Evolutionary conservation across 2,797 vertebrate species (phyloP).

Genomic region (Harpagifer antarcticus): DNA sequence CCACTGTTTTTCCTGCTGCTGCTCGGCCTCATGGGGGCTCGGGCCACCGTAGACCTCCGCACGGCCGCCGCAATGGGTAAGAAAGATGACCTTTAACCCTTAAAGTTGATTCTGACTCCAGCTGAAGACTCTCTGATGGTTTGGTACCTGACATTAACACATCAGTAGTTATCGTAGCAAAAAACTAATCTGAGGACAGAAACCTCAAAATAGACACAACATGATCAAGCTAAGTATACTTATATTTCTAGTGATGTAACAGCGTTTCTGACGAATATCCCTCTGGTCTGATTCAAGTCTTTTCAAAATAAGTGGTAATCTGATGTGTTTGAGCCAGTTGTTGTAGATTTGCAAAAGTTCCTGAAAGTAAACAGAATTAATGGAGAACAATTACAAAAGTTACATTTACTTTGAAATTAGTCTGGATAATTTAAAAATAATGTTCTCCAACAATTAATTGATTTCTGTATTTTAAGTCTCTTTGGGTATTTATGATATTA

Average conservation of each 20-base stretch:
- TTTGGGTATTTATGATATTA: neutral
- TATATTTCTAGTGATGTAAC: neutral
- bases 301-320: neutral
- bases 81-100: constrained; percentile 66
- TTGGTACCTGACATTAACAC: neutral
- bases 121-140: constrained; percentile 3
- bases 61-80: constrained; percentile 86
- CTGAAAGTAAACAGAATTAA: neutral
- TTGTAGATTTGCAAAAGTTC: neutral
- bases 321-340: neutral
- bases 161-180: neutral
- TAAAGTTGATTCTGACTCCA: constrained; percentile 14
- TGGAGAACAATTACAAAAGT: constrained; percentile 2
- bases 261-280: neutral
- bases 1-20: constrained; percentile 81
- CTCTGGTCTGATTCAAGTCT: neutral
- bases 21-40: constrained; percentile 82
- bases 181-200: neutral
- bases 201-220: neutral
- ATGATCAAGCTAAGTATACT: neutral
- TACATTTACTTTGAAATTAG: neutral
- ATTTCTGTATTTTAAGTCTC: neutral
- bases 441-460: neutral
- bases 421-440: neutral
- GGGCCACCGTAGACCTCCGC: constrained; percentile 78